Evolutionary conservation across 2,888 invertebrate genomes (phyloP), one percentile per base, ranked within the genome.

Genomic region (Drosophila austrosaltans): DNA sequence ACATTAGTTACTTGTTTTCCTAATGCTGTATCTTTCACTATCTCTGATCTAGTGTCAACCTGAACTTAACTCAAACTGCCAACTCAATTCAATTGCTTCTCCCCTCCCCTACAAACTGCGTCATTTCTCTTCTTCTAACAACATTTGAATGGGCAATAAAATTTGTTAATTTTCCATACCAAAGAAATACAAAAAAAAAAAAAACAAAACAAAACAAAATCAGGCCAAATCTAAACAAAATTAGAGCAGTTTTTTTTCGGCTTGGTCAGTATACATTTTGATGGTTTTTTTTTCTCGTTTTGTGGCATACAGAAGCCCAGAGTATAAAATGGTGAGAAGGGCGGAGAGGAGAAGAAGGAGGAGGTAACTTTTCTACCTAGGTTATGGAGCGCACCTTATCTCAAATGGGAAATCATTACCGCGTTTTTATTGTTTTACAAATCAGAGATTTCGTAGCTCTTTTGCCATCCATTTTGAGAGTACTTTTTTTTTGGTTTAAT

Each of bases 391-490:
- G 77, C 77, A 79, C 82, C 89, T 89, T 86, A 86, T 86, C 85
- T 86, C 77, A 72, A 87, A 86, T 86, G 89, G 77, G 85, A 89
- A 86, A 86, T 86, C 85, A 87, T 87, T 86, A 87, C 75, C 70
- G 79, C 76, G 64, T 79, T 82, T 83, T 87, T 82, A 88, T 86
- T 80, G 86, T 78, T 77, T 80, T 75, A 83, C 76, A 77, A 74
- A 74, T 79, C 82, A 72, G 71, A 80, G 72, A 77, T 80, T 69
- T 82, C 48, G 57, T 56, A 44, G 63, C 60, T 60, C 53, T 72
- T 44, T 61, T 44, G 59, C 56, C 72, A 8, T 61, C 62, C 48
- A 16, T 64, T 65, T 57, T 63, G 58, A 42, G 56, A 36, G 36
- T 36, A 36, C 5, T 28, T 36, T 32, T 7, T 32, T 32, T 32